Conservation (phyloP, 2,888 invertebrate species). For the Eupithecia tripunctaria region DNA sequence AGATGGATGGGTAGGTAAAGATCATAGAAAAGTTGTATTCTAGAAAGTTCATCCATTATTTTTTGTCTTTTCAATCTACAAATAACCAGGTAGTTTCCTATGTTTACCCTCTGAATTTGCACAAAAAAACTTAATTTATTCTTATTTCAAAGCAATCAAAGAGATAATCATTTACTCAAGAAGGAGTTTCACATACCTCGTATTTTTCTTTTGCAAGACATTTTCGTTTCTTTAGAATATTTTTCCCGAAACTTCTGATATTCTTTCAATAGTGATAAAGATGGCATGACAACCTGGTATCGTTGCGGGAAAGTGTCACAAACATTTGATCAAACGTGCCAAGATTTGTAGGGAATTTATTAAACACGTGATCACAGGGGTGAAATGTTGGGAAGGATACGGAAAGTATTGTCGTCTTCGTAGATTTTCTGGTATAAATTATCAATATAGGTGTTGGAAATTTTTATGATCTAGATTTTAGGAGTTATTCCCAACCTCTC, state of each 20-base stretch:
- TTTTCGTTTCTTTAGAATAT: conserved; percentile 10
- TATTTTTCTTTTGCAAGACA: not conserved
- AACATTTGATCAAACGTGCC: conserved; percentile 36
- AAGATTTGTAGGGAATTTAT: conserved; percentile 27
- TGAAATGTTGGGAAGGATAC: conserved; percentile 18
- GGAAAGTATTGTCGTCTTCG: not conserved
- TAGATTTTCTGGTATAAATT: not conserved
- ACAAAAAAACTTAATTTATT: not conserved
- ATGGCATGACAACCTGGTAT: conserved; percentile 31
- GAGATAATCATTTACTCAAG: not conserved
- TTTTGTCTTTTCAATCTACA: too few species aligned
- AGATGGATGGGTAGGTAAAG: not conserved
- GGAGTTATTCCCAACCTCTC: too few species aligned
- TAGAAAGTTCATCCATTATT: too few species aligned
- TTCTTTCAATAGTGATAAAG: conserved; percentile 30
- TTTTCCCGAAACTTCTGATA: conserved; percentile 12
- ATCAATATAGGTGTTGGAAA: not conserved
- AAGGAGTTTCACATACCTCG: not conserved
- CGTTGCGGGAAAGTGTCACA: conserved; percentile 30
- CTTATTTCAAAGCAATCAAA: not conserved
- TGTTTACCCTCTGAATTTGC: too few species aligned
- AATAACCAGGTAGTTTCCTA: too few species aligned
- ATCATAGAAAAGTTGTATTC: not conserved
- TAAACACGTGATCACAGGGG: conserved; percentile 32
- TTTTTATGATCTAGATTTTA: not conserved